phyloP scores from a whole-genome alignment of 1,140 invertebrate genomes.

The Aphaenogaster ashmeadi region DNA sequence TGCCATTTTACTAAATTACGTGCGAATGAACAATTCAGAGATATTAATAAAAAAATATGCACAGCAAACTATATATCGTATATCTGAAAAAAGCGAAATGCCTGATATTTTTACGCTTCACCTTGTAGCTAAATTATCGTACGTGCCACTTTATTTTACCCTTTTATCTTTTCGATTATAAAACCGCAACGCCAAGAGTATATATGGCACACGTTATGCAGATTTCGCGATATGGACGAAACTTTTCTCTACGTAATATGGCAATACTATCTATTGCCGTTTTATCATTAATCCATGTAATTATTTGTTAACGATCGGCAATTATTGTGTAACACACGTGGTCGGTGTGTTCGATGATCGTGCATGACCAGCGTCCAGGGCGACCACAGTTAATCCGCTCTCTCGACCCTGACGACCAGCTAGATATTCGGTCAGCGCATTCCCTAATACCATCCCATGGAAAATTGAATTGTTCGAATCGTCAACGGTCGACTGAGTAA shows the following conservation, averaged over 20 bases:
- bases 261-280: not conserved
- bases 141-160: not conserved
- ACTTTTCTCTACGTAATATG: not conserved
- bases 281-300: slow-evolving; percentile 75
- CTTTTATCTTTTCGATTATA: slow-evolving; percentile 9
- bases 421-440: slow-evolving; percentile 69
- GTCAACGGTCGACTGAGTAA: slow-evolving; percentile 57
- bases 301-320: slow-evolving; percentile 61
- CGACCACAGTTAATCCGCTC: slow-evolving; percentile 57
- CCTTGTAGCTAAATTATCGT: not conserved
- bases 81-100: not conserved
- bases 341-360: slow-evolving; percentile 66
- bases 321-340: slow-evolving; percentile 70
- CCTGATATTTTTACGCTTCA: not conserved
- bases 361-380: slow-evolving; percentile 68
- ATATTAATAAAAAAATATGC: not conserved
- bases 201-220: not conserved
- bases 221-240: not conserved
- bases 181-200: not conserved
- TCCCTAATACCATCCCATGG: slow-evolving; percentile 65
- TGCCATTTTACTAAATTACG: not conserved
- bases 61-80: not conserved
- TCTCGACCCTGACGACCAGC: slow-evolving; percentile 43
- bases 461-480: slow-evolving; percentile 74
- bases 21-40: not conserved